Conservation (phyloP, 1,140 invertebrate species). For the Mactra quadrangularis region DNA sequence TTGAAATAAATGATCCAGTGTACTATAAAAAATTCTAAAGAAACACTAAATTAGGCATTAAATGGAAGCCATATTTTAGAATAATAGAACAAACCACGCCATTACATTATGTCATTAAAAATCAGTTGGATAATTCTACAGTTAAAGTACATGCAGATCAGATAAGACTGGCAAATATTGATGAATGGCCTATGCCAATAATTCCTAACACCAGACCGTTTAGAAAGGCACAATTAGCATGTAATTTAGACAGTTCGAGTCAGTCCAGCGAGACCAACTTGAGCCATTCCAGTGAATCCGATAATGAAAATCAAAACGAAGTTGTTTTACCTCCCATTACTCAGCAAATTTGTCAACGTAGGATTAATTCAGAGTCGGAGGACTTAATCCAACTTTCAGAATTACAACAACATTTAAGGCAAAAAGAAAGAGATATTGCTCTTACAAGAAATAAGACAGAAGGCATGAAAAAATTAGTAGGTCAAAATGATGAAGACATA, state of each 20-base stretch:
- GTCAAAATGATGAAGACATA: no score
- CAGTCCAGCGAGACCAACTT: no score
- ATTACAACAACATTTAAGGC: no score
- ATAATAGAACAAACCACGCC: slow-evolving; percentile 37
- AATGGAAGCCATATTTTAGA: slow-evolving; percentile 43
- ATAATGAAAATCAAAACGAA: neutral
- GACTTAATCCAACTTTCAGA: no score
- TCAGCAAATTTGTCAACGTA: neutral
- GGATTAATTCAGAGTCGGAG: slow-evolving; percentile 3
- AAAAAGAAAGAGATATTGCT: no score
- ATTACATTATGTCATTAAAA: slow-evolving; percentile 44
- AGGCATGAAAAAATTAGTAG: no score
- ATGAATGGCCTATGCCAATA: slow-evolving; percentile 15
- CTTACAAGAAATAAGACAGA: no score
- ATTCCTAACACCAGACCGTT: neutral
- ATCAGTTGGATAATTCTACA: slow-evolving; percentile 37
- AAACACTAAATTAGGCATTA: slow-evolving; percentile 28
- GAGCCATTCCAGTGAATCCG: neutral
- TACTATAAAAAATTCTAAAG: slow-evolving; percentile 51
- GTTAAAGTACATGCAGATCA: slow-evolving; percentile 32
- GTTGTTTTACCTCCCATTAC: neutral
- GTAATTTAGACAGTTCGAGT: neutral
- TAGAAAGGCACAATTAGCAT: slow-evolving; percentile 1
- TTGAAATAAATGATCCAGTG: slow-evolving; percentile 37
- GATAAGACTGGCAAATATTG: slow-evolving; percentile 22